Conservation (phyloP, 2,888 invertebrate species). For the Microctonus aethiopoides region DNA sequence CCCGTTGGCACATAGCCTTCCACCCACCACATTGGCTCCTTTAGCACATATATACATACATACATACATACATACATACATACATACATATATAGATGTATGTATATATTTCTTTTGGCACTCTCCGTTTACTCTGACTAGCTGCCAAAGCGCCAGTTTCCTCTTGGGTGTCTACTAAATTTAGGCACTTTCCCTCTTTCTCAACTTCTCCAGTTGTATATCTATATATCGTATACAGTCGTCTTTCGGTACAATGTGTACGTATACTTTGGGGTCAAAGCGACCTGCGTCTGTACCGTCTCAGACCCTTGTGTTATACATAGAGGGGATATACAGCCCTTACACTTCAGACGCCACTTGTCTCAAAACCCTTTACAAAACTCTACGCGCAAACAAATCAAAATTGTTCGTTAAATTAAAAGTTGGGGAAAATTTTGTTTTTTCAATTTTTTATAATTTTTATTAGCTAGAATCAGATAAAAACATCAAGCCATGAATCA, state of each 20-base stretch:
- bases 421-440: neutral
- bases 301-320: conserved; percentile 27
- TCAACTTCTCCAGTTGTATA: neutral
- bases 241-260: neutral
- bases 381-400: neutral
- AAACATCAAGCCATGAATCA: too few species aligned
- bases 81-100: too few species aligned
- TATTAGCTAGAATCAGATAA: too few species aligned
- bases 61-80: too few species aligned
- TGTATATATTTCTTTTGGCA: conserved; percentile 29
- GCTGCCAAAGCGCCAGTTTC: conserved; percentile 31
- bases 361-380: neutral
- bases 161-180: conserved; percentile 39
- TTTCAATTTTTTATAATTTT: neutral
- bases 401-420: neutral
- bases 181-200: conserved; percentile 35
- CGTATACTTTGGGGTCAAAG: conserved; percentile 4
- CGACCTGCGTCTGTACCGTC: neutral
- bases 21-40: conserved; percentile 31
- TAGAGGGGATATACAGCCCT: conserved; percentile 50
- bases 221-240: neutral
- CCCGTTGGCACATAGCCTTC: conserved; percentile 29
- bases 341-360: conserved; percentile 48
- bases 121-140: conserved; percentile 33
- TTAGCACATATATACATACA: conserved; percentile 20